Evolutionary conservation across 2,797 vertebrate genomes (phyloP).

Genomic region (Acanthurus lineatus): DNA sequence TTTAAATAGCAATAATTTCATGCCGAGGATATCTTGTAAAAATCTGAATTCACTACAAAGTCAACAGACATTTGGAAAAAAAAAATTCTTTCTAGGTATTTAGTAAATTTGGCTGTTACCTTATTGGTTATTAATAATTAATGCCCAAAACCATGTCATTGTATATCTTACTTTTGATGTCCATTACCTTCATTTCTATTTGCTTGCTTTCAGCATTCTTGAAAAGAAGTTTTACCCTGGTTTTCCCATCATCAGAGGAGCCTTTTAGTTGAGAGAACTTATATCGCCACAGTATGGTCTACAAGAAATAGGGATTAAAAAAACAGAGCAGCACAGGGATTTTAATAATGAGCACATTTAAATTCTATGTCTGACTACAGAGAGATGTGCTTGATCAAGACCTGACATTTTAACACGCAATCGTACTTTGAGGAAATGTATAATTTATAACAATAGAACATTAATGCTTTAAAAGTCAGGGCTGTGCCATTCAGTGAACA

Average conservation of each 20-base stretch:
- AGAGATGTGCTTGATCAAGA: conserved; percentile 26
- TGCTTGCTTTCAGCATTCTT: conserved; percentile 93
- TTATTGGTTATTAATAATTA: not conserved
- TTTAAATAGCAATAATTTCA: not conserved
- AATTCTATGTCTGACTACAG: conserved; percentile 15
- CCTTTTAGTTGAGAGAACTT: conserved; percentile 98
- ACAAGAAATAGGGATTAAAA: conserved; percentile 32
- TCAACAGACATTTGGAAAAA: not conserved
- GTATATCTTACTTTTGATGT: no score
- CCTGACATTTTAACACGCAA: conserved; percentile 25
- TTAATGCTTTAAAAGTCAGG: not conserved
- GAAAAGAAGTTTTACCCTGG: conserved; percentile 93
- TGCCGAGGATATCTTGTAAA: not conserved
- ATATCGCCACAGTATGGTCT: conserved; percentile 92
- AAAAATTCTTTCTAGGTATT: not conserved
- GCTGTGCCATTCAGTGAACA: not conserved
- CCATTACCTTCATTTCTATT: conserved; percentile 94
- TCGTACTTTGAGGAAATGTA: conserved; percentile 17
- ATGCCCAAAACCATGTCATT: not conserved
- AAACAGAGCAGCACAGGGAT: conserved; percentile 30
- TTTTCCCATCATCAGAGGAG: conserved; percentile 95
- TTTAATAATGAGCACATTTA: conserved; percentile 41
- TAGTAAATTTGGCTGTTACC: not conserved
- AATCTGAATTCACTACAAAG: not conserved
- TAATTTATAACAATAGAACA: conserved; percentile 9